These are phyloP conservation scores for Melozone crissalis DNA, from an alignment of 2,113 vertebrate species.

Conservation along the genomic window DNA sequence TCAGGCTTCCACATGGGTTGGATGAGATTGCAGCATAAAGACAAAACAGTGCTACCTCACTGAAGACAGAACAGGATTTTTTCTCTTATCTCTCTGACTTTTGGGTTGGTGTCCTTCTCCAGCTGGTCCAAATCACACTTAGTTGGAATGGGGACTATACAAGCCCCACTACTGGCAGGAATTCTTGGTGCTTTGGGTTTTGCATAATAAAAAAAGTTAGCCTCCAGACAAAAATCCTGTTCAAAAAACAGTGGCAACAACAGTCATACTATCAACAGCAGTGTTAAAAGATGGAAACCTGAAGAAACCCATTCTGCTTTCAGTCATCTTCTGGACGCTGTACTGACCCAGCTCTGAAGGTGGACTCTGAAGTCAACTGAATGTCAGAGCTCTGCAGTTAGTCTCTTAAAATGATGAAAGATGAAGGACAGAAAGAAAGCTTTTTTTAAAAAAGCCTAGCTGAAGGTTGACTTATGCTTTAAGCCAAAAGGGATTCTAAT, in stretches of 20 bases:
- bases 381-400: neutral
- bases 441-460: neutral
- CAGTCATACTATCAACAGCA: neutral
- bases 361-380: neutral
- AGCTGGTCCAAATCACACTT: neutral
- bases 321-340: neutral
- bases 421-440: neutral
- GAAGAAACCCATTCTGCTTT: neutral
- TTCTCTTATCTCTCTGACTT: neutral
- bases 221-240: neutral
- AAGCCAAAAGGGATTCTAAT: neutral
- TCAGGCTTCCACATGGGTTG: neutral
- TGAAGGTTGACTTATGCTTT: neutral
- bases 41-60: neutral
- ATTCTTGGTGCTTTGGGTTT: neutral
- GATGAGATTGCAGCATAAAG: fast-evolving
- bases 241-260: neutral
- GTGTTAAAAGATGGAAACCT: neutral
- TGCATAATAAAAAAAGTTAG: neutral
- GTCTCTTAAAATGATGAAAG: neutral
- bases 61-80: neutral
- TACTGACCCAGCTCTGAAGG: neutral
- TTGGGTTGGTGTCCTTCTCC: neutral
- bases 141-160: neutral
- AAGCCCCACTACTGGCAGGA: neutral